Conservation (phyloP, 2,797 vertebrate species). For the Lacerta agilis region DNA sequence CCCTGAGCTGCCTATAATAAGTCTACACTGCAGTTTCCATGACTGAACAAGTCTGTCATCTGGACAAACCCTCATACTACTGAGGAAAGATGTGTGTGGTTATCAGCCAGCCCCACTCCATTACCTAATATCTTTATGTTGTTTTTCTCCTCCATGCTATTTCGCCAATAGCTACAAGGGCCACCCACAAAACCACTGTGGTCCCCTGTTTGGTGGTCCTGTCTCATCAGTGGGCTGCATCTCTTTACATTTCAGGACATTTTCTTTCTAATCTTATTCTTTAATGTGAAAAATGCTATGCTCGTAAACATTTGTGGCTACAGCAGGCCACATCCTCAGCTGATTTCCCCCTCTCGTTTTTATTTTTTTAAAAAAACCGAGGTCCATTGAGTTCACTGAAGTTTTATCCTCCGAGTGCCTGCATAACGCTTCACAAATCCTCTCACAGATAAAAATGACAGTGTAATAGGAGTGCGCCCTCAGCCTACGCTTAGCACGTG, state of each 20-base stretch:
- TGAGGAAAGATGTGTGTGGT: not conserved
- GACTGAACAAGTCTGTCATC: not conserved
- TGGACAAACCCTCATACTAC: not conserved
- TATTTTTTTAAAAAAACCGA: not conserved
- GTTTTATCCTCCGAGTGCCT: not conserved
- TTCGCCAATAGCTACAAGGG: not conserved
- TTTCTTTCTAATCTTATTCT: constrained; percentile 13
- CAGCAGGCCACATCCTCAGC: constrained; percentile 6
- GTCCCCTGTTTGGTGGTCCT: not conserved
- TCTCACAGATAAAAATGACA: constrained; percentile 5
- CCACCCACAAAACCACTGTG: not conserved
- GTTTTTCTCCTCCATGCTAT: not conserved
- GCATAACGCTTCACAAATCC: constrained; percentile 23
- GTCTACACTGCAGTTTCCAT: not conserved
- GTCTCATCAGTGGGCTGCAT: not conserved
- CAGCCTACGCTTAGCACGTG: not conserved
- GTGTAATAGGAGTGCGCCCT: not conserved
- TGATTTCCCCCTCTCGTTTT: not conserved
- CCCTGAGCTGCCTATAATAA: not conserved
- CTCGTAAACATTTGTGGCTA: constrained; percentile 24
- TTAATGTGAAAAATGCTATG: constrained; percentile 6
- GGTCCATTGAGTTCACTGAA: constrained; percentile 4
- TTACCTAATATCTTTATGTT: not conserved
- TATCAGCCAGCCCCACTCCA: not conserved
- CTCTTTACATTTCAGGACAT: not conserved